These are phyloP conservation scores for Apogon talboti DNA, from an alignment of 2,797 vertebrate genomes.

Conservation along the genomic window DNA sequence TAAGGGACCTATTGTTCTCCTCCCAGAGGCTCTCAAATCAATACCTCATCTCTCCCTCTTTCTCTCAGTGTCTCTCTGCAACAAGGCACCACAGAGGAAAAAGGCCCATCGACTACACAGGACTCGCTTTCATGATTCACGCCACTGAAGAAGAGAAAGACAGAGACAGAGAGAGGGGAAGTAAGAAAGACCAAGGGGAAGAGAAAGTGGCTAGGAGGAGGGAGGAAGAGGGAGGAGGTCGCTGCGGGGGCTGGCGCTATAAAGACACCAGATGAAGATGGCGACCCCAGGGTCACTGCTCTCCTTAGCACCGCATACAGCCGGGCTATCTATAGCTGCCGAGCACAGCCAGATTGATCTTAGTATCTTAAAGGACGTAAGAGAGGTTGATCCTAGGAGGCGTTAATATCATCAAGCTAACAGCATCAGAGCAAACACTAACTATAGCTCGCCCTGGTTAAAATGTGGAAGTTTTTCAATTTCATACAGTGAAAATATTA, in stretches of 20 bases:
- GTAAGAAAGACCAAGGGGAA: slow-evolving; percentile 37
- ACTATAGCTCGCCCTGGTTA: slow-evolving; percentile 34
- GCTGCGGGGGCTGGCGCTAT: slow-evolving; percentile 56
- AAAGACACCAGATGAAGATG: slow-evolving; percentile 72
- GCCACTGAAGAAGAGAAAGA: slow-evolving; percentile 68
- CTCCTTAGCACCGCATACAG: slow-evolving; percentile 56
- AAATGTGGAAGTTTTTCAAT: slow-evolving; percentile 15
- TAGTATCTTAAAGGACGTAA: slow-evolving; percentile 60
- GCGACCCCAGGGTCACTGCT: slow-evolving; percentile 62
- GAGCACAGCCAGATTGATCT: slow-evolving; percentile 53
- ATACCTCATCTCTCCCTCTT: slow-evolving; percentile 69
- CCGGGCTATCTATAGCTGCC: slow-evolving; percentile 52
- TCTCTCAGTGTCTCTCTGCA: slow-evolving; percentile 36
- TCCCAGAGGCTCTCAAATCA: slow-evolving; percentile 78
- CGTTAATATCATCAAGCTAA: slow-evolving; percentile 41
- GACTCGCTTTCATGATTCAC: slow-evolving; percentile 77
- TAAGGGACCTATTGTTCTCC: slow-evolving; percentile 76
- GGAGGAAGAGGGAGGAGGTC: slow-evolving; percentile 12
- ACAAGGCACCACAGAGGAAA: slow-evolving; percentile 45
- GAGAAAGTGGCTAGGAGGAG: slow-evolving; percentile 39
- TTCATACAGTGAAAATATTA: neutral
- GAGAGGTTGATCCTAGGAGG: slow-evolving; percentile 42
- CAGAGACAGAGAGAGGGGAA: slow-evolving; percentile 47
- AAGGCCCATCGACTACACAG: slow-evolving; percentile 68
- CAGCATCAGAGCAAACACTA: slow-evolving; percentile 40